Conservation (phyloP, 2,888 invertebrate species). For the Leptopilina drosophilae region DNA sequence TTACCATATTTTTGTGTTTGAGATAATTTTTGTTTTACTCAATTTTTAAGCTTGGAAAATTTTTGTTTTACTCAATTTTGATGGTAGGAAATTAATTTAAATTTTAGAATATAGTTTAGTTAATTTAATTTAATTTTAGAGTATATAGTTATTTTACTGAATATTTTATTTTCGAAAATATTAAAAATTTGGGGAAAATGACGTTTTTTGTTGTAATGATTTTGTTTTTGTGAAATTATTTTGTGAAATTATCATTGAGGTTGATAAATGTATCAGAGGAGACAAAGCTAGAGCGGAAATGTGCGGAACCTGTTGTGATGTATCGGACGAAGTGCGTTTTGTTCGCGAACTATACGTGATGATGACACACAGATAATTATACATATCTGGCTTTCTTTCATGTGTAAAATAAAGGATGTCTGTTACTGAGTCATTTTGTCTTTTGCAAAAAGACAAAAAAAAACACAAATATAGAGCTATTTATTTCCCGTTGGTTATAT, state of each 20-base stretch:
- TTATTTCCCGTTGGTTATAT: neutral
- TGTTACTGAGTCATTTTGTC: constrained; percentile 24
- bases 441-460: constrained; percentile 13
- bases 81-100: no score
- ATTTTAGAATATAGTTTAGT: no score
- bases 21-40: no score
- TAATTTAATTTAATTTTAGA: no score
- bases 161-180: no score
- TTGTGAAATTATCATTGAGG: neutral
- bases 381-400: constrained; percentile 10
- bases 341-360: neutral
- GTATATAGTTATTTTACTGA: no score
- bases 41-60: no score
- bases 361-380: constrained; percentile 19
- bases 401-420: constrained; percentile 20
- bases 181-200: no score
- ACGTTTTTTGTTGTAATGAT: neutral
- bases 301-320: neutral
- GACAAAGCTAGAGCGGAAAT: constrained; percentile 1
- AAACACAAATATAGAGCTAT: neutral
- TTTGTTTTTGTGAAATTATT: neutral
- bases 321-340: neutral
- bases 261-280: neutral
- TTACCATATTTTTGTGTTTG: no score
- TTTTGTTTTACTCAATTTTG: no score